Evolutionary conservation across 2,888 invertebrate genomes (phyloP).

Genomic region (Emmelina monodactyla): DNA sequence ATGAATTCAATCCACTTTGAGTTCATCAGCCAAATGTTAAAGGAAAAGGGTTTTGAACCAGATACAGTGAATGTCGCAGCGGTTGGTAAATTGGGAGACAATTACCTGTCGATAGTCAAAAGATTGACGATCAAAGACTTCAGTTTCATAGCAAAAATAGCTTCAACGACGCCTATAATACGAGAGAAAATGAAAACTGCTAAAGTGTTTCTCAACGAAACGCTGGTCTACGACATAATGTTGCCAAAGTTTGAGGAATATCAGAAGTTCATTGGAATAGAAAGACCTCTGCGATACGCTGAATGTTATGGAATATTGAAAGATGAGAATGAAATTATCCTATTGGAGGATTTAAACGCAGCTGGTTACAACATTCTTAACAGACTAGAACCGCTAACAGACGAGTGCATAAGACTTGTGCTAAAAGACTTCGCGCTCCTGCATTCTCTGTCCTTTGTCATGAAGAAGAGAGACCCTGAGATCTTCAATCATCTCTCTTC

Average conservation of each 20-base stretch:
- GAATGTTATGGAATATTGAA: constrained; percentile 23
- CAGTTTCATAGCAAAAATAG: constrained; percentile 24
- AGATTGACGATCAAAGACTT: constrained; percentile 19
- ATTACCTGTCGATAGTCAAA: constrained; percentile 22
- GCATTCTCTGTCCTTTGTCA: constrained; percentile 23
- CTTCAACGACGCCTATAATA: constrained; percentile 17
- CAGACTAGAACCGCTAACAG: constrained; percentile 12
- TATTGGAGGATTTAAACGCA: constrained; percentile 26
- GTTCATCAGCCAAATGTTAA: not conserved
- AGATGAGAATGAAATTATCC: constrained; percentile 25
- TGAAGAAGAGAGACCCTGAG: not conserved
- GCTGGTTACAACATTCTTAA: constrained; percentile 22
- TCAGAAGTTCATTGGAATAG: constrained; percentile 19
- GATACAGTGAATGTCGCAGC: constrained; percentile 19
- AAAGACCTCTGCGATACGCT: constrained; percentile 22
- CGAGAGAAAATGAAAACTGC: constrained; percentile 14
- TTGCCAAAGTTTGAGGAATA: constrained; percentile 23
- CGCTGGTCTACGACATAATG: constrained; percentile 22
- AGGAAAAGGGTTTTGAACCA: not conserved
- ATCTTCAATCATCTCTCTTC: not conserved
- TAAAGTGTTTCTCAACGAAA: constrained; percentile 24
- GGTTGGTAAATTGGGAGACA: constrained; percentile 26
- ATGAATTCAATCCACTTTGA: not conserved
- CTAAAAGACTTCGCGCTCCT: constrained; percentile 23
- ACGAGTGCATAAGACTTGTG: constrained; percentile 16